Percentiles rank a stretch among this genome's conserved stretches.
Conservation (phyloP, 2,797 vertebrate genomes). For the Catostomus latipinnis region DNA sequence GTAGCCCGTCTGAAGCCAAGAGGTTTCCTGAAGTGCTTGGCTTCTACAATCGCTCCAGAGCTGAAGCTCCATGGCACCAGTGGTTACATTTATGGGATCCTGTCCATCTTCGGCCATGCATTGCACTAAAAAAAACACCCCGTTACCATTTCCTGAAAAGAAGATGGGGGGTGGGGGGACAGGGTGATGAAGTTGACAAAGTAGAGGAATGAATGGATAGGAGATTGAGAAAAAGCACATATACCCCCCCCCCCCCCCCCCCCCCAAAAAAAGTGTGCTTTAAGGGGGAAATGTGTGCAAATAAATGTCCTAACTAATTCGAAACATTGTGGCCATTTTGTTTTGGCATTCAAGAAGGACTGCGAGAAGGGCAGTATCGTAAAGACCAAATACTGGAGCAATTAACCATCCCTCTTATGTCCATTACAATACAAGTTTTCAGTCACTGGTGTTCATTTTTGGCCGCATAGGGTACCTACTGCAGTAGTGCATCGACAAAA, state of each 20-base stretch:
- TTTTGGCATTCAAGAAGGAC: slow-evolving; percentile 24
- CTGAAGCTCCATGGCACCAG: slow-evolving; percentile 46
- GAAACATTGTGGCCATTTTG: slow-evolving; percentile 37
- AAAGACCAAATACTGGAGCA: slow-evolving; percentile 46
- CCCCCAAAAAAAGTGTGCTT: background rate
- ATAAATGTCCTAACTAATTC: slow-evolving; percentile 41
- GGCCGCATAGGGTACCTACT: slow-evolving; percentile 82
- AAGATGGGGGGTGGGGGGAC: too few species aligned
- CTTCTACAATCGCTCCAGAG: background rate
- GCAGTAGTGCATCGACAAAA: slow-evolving; percentile 86
- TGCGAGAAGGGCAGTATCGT: background rate
- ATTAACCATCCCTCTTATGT: slow-evolving; percentile 2
- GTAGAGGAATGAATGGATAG: slow-evolving; percentile 3
- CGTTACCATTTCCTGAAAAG: slow-evolving; percentile 11
- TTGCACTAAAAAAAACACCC: slow-evolving; percentile 26
- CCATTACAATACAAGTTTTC: slow-evolving; percentile 10
- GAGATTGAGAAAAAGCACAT: background rate
- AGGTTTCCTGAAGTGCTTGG: slow-evolving; percentile 29
- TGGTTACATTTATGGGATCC: slow-evolving; percentile 27
- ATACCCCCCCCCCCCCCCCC: background rate
- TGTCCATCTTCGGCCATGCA: background rate
- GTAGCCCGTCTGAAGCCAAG: slow-evolving; percentile 31
- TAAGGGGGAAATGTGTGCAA: slow-evolving; percentile 1
- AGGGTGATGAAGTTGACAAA: background rate
- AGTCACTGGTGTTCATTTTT: slow-evolving; percentile 74